These are phyloP conservation scores for Patella depressa DNA, from an alignment of 2,888 invertebrate genomes.

Conservation along the genomic window DNA sequence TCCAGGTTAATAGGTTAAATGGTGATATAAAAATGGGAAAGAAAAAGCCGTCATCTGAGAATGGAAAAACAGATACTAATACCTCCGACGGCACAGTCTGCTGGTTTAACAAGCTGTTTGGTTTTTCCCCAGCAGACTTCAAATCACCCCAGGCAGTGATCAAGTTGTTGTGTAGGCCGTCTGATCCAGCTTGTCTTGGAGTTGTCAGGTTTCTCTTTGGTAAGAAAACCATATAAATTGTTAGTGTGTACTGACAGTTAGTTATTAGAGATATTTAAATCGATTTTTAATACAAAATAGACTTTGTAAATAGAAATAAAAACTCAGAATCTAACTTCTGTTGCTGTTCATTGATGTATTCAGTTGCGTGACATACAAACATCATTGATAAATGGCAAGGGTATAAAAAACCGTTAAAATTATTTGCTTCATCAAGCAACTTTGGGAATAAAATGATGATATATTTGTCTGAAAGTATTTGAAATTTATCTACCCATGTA, in stretches of 20 bases:
- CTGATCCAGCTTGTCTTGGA: conserved; percentile 83
- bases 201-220: conserved; percentile 85
- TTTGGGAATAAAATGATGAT: background rate
- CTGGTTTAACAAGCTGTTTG: conserved; percentile 37
- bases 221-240: conserved; percentile 62
- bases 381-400: background rate
- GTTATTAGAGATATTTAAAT: background rate
- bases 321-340: background rate
- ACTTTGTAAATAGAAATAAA: background rate
- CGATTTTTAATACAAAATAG: background rate
- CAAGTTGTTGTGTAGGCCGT: conserved; percentile 80
- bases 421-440: background rate
- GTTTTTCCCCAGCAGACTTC: conserved; percentile 48
- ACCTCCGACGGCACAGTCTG: background rate
- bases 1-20: background rate
- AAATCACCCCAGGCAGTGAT: conserved; percentile 79
- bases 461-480: conserved; percentile 5
- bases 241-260: background rate
- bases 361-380: too few relatives aligned
- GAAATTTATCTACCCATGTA: conserved; percentile 1
- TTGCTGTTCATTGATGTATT: too few relatives aligned
- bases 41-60: background rate
- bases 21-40: background rate
- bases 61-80: background rate
- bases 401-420: background rate